Evolutionary conservation across 1,140 invertebrate genomes (phyloP).

Genomic region (Lamellibrachia luymesi): DNA sequence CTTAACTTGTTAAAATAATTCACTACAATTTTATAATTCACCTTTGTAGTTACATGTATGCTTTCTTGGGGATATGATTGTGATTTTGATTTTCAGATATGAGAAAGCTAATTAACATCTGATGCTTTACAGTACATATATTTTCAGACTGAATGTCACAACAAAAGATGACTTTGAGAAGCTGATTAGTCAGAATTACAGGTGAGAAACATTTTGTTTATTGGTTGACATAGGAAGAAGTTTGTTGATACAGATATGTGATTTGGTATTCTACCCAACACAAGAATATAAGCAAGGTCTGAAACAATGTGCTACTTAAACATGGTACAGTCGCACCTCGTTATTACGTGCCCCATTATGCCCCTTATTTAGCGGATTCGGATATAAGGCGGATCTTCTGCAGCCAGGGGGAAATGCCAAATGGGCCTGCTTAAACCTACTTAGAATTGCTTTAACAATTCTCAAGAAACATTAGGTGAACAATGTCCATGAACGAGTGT

Average conservation of each 20-base stretch:
- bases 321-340: too few species aligned
- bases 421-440: too few species aligned
- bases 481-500: too few species aligned
- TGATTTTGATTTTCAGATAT: not conserved
- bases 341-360: too few species aligned
- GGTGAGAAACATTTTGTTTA: constrained; percentile 13
- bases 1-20: not conserved
- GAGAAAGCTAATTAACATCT: not conserved
- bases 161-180: constrained; percentile 32
- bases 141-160: constrained; percentile 29
- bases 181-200: constrained; percentile 26
- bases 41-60: not conserved
- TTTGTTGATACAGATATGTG: not conserved
- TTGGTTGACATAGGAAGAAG: not conserved
- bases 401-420: too few species aligned
- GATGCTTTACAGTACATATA: not conserved
- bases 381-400: too few species aligned
- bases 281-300: too few species aligned
- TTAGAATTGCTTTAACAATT: too few species aligned
- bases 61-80: not conserved
- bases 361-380: too few species aligned
- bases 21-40: not conserved
- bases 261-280: not conserved
- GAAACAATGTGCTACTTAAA: too few species aligned
- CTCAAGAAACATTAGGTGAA: too few species aligned